Evolutionary conservation across 2,113 vertebrate species (phyloP), one percentile per base, ranked within the genome.

Genomic region (Scophthalmus maximus): DNA sequence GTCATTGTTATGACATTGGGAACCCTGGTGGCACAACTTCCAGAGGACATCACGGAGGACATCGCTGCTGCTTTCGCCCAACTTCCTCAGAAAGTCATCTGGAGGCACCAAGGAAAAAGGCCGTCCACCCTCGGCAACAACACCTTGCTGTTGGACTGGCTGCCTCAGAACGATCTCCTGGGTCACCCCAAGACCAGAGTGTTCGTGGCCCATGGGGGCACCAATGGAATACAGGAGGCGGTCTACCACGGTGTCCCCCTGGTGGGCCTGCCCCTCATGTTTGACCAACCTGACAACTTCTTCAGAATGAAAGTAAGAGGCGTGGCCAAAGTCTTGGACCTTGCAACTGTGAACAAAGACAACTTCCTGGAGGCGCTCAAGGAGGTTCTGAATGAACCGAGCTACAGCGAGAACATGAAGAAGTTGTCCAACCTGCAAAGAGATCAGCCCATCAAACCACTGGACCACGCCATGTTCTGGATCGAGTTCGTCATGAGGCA

Each of bases 101-200:
- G 55, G 55, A 57, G 32, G 12, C 55, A 57, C 30, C 0, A 5
- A 15, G 55, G 55, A 7, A 36, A 23, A 36, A 20, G 55, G 3
- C 55, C 55, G 10, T 57, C 55, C 55, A 12, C 55, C 4, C 55
- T 57, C 3, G 55, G 55, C 10, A 38, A 36, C 18, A 57, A 57
- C 55, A 57, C 55, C 55, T 23, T 57, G 6, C 55, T 57, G 4
- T 7, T 57, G 27, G 20, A 57, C 55, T 57, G 55, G 55, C 55
- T 57, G 29, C 55, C 55, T n/a, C 55, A 57, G 32, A 57, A 57
- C 1, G 55, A 57, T 32, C 55, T 57, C 55, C 30, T 57, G 20
- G 55, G 55, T 57, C 55, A 57, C 32, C 32, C 55, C 55, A 57
- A 57, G 55, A 57, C 55, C n/a, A 57, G 55, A 57, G 30, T 36